Conservation (phyloP, 2,113 vertebrate genomes). For the Blennius ocellaris region DNA sequence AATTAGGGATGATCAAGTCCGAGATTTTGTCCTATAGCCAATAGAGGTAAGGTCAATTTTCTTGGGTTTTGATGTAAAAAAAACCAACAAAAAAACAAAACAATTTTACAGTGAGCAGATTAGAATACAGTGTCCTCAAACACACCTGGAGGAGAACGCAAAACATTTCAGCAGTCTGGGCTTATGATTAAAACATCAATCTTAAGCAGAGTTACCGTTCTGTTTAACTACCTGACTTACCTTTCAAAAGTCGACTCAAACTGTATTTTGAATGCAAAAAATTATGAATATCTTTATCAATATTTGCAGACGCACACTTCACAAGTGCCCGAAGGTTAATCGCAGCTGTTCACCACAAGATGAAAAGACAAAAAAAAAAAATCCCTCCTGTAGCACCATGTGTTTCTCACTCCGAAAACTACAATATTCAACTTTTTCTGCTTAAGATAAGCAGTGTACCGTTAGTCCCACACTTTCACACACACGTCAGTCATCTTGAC, state of each 20-base stretch:
- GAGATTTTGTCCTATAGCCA: no score
- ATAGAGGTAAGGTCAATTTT: no score
- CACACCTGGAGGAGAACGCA: no score
- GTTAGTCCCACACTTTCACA: constrained; percentile 24
- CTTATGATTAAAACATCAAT: not conserved
- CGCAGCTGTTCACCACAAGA: not conserved
- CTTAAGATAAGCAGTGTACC: constrained; percentile 5
- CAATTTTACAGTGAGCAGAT: no score
- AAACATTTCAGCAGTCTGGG: no score
- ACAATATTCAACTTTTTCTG: constrained; percentile 1
- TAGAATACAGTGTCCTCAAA: no score
- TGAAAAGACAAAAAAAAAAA: constrained; percentile 4
- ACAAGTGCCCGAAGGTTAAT: not conserved
- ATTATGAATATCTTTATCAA: not conserved
- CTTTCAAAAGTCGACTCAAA: not conserved
- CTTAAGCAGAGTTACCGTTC: not conserved
- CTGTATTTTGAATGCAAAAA: constrained; percentile 19
- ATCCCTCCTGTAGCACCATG: not conserved
- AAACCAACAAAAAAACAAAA: no score
- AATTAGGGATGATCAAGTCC: no score
- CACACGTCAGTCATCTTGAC: constrained; percentile 58
- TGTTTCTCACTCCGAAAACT: not conserved
- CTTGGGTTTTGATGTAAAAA: no score
- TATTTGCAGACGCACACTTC: constrained; percentile 4
- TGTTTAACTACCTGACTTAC: not conserved